phyloP scores from a whole-genome alignment of 2,888 invertebrate species.

The Desoria tigrina region DNA sequence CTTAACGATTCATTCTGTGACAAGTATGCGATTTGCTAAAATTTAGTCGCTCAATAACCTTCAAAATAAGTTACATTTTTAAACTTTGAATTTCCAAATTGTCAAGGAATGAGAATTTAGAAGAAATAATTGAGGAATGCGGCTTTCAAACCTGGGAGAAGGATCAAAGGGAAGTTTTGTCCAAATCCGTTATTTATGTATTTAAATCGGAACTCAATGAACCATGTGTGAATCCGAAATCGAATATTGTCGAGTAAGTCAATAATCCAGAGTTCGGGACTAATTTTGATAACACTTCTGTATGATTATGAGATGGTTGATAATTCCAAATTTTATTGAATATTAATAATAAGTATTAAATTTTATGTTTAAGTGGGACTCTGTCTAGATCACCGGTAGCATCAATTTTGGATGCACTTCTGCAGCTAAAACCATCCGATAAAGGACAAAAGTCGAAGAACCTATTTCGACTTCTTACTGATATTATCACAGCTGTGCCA shows the following conservation, averaged over 20 bases:
- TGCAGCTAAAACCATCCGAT: slow-evolving; percentile 46
- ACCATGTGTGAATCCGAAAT: slow-evolving; percentile 42
- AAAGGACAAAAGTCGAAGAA: slow-evolving; percentile 46
- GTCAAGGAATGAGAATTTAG: slow-evolving; percentile 41
- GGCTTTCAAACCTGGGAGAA: slow-evolving; percentile 40
- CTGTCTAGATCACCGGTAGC: slow-evolving; percentile 44
- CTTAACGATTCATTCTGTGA: slow-evolving; percentile 37
- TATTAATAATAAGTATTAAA: background rate
- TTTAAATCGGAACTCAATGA: slow-evolving; percentile 47
- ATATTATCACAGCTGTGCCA: slow-evolving; percentile 43
- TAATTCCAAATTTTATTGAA: slow-evolving; percentile 2
- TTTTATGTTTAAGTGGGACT: slow-evolving; percentile 34
- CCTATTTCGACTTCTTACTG: slow-evolving; percentile 45
- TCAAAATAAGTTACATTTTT: background rate
- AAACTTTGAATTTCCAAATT: background rate
- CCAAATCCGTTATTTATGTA: slow-evolving; percentile 45
- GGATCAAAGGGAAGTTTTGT: slow-evolving; percentile 43
- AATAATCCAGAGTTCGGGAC: background rate
- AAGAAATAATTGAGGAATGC: slow-evolving; percentile 48
- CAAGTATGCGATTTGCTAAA: slow-evolving; percentile 29
- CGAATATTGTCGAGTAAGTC: slow-evolving; percentile 44
- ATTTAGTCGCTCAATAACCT: slow-evolving; percentile 1
- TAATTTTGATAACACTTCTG: too few relatives aligned
- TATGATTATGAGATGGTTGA: too few relatives aligned
- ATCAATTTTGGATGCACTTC: slow-evolving; percentile 40